Evolutionary conservation across 2,797 vertebrate genomes (phyloP), one percentile per base, ranked within the genome.

Genomic region (Xiphophorus birchmanni): DNA sequence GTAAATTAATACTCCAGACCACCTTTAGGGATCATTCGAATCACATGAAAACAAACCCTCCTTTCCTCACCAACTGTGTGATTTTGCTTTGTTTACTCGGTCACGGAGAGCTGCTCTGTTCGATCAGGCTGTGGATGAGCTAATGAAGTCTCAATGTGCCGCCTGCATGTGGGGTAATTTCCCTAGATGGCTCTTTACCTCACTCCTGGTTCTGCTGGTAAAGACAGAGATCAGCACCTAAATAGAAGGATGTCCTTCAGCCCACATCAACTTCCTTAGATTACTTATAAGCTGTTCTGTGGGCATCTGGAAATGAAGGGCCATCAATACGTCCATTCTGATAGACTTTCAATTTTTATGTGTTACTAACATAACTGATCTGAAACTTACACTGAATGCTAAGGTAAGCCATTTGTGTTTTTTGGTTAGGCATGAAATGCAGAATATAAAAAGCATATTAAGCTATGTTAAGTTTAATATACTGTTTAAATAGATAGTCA

Each of bases 91-190:
- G 85, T 95, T 94, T 93, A 90, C 88, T 84, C 65, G 84, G 80
- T 87, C 85, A 89, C 79, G 82, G 84, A 89, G 86, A 87, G 91
- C 72, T 84, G 84, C 79, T 90, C 79, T 17, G 76, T 89, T 91
- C 81, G 80, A 92, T 93, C 92, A 86, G 84, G 80, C 87, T 93
- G 82, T 86, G 85, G 89, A 91, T 91, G 83, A 81, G 86, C 89
- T 94, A 93, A 95, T 91, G 82, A 95, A 94, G 93, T 92, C 90
- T 92, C 84, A 76, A 87, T 88, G 84, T 91, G 89, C 89, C 77
- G 87, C 91, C 92, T 94, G 93, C 93, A 87, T 87, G 88, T 88
- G 87, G 89, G 91, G 83, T 95, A 92, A 94, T 95, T 94, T 95
- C 93, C 94, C 93, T 85, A 82, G 93, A 89, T 83, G 87, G 87